These are phyloP conservation scores for Nothura maculosa DNA, from an alignment of 2,797 vertebrate genomes.

Conservation along the genomic window DNA sequence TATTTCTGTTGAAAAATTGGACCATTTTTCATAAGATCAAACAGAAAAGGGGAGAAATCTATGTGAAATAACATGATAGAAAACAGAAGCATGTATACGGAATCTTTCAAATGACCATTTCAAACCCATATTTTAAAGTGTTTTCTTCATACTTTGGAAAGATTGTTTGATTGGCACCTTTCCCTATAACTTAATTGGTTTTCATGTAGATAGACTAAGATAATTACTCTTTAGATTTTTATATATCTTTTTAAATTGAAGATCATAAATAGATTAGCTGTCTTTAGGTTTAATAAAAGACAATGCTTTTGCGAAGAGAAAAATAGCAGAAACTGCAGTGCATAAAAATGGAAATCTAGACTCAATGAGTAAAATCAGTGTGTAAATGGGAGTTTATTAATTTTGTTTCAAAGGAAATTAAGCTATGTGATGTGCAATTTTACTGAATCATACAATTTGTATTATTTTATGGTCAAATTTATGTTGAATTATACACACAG, in stretches of 20 bases:
- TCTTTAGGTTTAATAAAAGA: background rate
- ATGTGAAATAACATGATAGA: background rate
- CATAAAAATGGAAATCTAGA: background rate
- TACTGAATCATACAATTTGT: background rate
- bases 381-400: background rate
- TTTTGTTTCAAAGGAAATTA: background rate
- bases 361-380: background rate
- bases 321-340: background rate
- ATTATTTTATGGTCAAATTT: background rate
- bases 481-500: background rate
- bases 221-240: background rate
- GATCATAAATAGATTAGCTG: background rate
- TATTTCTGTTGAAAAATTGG: background rate
- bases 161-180: background rate
- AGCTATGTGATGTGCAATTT: background rate
- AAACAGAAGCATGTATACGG: background rate
- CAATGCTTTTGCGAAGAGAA: background rate
- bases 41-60: background rate
- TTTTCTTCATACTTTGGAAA: background rate
- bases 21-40: background rate
- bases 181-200: constrained; percentile 5
- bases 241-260: background rate
- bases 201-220: constrained; percentile 5
- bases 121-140: background rate
- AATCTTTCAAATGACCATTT: background rate